Conservation (phyloP, 2,797 vertebrate species). For the Pelobates cultripes region DNA sequence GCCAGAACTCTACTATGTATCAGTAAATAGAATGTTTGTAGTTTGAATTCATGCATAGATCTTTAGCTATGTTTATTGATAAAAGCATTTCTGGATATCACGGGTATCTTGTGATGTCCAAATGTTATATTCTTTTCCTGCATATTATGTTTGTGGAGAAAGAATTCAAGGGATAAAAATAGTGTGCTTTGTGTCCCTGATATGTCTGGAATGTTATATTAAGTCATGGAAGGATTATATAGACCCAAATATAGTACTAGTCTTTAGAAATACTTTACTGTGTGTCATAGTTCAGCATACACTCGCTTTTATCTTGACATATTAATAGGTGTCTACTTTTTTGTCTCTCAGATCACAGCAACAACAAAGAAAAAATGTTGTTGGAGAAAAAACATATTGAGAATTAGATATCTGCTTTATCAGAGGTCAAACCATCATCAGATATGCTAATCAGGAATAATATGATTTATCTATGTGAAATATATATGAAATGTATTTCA, state of each 20-base stretch:
- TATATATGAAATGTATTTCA: too few relatives aligned
- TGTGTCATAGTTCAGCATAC: slow-evolving; percentile 36
- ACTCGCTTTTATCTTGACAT: slow-evolving; percentile 25
- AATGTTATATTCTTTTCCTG: neutral
- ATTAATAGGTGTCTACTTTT: slow-evolving; percentile 26
- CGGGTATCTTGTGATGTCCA: too few relatives aligned
- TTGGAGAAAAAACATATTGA: slow-evolving; percentile 19
- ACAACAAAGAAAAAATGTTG: slow-evolving; percentile 18
- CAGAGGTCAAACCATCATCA: neutral
- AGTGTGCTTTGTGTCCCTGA: slow-evolving; percentile 43
- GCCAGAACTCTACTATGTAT: too few relatives aligned
- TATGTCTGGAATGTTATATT: slow-evolving; percentile 52
- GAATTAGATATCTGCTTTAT: slow-evolving; percentile 1
- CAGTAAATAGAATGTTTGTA: too few relatives aligned
- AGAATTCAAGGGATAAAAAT: slow-evolving; percentile 61
- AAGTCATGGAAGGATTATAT: slow-evolving; percentile 41
- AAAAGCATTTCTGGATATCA: too few relatives aligned
- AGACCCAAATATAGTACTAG: slow-evolving; percentile 51
- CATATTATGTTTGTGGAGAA: slow-evolving; percentile 19
- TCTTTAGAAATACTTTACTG: slow-evolving; percentile 29
- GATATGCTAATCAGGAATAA: neutral
- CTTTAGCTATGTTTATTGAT: too few relatives aligned
- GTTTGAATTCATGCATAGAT: too few relatives aligned
- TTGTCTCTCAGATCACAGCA: slow-evolving; percentile 19
- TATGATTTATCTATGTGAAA: too few relatives aligned